phyloP scores from a whole-genome alignment of 2,888 invertebrate genomes.

The Catocala nupta region DNA sequence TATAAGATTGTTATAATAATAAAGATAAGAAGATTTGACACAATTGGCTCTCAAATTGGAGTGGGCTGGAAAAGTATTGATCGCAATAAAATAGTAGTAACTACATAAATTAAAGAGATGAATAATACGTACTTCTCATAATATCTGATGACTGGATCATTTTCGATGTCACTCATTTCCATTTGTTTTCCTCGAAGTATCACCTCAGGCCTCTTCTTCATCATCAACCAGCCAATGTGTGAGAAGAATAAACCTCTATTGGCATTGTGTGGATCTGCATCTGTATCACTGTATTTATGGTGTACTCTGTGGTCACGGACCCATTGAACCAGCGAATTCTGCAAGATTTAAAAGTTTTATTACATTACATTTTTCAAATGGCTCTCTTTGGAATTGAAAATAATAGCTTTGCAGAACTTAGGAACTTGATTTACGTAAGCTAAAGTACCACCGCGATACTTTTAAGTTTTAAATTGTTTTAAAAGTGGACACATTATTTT shows the following conservation, averaged over 20 bases:
- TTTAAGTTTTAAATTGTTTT: neutral
- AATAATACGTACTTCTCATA: constrained; percentile 89
- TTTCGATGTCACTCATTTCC: constrained; percentile 92
- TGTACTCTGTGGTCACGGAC: constrained; percentile 91
- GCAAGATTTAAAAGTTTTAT: constrained; percentile 23
- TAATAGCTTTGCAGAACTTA: constrained; percentile 12
- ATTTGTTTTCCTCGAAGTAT: constrained; percentile 91
- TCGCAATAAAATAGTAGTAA: neutral
- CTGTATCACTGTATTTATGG: constrained; percentile 94
- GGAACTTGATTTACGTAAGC: constrained; percentile 12
- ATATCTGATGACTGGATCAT: constrained; percentile 90
- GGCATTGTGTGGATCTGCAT: constrained; percentile 95
- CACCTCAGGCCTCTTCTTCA: constrained; percentile 94
- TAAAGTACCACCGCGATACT: neutral
- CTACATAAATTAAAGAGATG: neutral
- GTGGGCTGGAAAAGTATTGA: too few relatives aligned
- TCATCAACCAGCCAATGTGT: constrained; percentile 95
- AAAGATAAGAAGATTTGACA: too few relatives aligned
- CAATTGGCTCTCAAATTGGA: too few relatives aligned
- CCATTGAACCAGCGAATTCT: constrained; percentile 86
- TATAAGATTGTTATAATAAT: too few relatives aligned
- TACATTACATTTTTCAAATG: constrained; percentile 10
- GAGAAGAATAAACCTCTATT: constrained; percentile 95
- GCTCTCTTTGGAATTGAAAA: constrained; percentile 17
- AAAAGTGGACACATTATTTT: neutral